Percentiles rank a stretch among this genome's conserved stretches.
Evolutionary conservation across 2,888 invertebrate genomes (phyloP).

Genomic region (Baronia brevicornis): DNA sequence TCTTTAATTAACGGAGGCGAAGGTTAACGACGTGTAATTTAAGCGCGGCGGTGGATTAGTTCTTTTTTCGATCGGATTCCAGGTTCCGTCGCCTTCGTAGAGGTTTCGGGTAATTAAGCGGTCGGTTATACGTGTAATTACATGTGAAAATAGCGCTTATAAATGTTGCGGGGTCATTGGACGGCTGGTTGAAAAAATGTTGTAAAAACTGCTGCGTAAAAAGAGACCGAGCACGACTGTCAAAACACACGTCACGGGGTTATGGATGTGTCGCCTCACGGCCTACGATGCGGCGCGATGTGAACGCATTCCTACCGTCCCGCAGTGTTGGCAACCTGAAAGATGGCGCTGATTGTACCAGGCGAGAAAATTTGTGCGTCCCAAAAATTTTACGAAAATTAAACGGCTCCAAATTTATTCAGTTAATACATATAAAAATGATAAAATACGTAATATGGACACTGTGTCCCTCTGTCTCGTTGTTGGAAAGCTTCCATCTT

Average conservation of each 20-base stretch:
- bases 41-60: slow-evolving; percentile 48
- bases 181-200: slow-evolving; percentile 36
- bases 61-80: slow-evolving; percentile 46
- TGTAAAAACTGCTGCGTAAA: slow-evolving; percentile 45
- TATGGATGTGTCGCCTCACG: slow-evolving; percentile 64
- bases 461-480: too few relatives aligned
- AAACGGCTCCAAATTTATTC: too few relatives aligned
- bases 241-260: slow-evolving; percentile 69
- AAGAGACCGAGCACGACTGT: slow-evolving; percentile 48
- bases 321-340: background rate
- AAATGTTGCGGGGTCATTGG: slow-evolving; percentile 45
- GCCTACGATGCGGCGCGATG: slow-evolving; percentile 26
- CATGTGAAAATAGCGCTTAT: slow-evolving; percentile 56
- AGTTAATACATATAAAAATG: too few relatives aligned
- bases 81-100: slow-evolving; percentile 40
- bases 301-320: slow-evolving; percentile 10
- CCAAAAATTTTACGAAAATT: too few relatives aligned
- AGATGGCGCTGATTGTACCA: slow-evolving; percentile 24
- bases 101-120: slow-evolving; percentile 65
- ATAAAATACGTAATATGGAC: too few relatives aligned
- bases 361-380: too few relatives aligned
- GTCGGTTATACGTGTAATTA: slow-evolving; percentile 61
- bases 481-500: too few relatives aligned
- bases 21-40: slow-evolving; percentile 52
- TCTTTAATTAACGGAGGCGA: slow-evolving; percentile 39